Percentiles rank a stretch among this genome's conserved stretches.
These are phyloP conservation scores for Merodon equestris DNA, from an alignment of 2,888 invertebrate genomes.

Conservation along the genomic window DNA sequence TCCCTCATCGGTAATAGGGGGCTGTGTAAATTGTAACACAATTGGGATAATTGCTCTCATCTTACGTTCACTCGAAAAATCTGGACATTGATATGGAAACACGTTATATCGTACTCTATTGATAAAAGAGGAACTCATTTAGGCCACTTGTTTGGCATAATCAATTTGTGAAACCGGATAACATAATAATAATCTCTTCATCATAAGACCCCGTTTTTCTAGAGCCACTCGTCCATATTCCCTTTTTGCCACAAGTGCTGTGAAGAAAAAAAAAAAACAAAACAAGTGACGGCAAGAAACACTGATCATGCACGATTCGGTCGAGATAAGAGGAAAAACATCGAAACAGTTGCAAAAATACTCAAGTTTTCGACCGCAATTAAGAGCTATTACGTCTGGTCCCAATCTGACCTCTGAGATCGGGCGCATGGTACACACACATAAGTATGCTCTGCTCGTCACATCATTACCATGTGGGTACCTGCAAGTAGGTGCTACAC, in stretches of 20 bases:
- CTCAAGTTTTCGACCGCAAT: constrained; percentile 59
- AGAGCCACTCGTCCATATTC: not conserved
- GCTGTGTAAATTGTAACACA: constrained; percentile 51
- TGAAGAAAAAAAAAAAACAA: constrained; percentile 5
- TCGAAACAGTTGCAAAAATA: constrained; percentile 39
- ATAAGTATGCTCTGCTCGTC: constrained; percentile 27
- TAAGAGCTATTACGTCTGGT: constrained; percentile 61
- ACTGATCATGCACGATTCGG: not conserved
- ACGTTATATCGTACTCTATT: no score
- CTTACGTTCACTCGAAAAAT: no score
- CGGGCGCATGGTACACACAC: constrained; percentile 10
- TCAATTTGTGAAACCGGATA: no score
- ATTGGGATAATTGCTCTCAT: constrained; percentile 59
- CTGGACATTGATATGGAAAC: no score
- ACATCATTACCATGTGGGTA: constrained; percentile 18
- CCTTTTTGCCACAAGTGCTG: not conserved
- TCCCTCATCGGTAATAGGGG: constrained; percentile 7
- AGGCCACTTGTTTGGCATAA: no score
- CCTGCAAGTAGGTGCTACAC: constrained; percentile 27
- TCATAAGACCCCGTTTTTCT: not conserved
- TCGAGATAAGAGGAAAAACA: not conserved
- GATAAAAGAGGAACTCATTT: no score
- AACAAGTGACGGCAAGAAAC: not conserved
- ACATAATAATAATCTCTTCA: not conserved
- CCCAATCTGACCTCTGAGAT: constrained; percentile 58